Conservation (phyloP, 2,888 invertebrate species). For the Agapostemon virescens region DNA sequence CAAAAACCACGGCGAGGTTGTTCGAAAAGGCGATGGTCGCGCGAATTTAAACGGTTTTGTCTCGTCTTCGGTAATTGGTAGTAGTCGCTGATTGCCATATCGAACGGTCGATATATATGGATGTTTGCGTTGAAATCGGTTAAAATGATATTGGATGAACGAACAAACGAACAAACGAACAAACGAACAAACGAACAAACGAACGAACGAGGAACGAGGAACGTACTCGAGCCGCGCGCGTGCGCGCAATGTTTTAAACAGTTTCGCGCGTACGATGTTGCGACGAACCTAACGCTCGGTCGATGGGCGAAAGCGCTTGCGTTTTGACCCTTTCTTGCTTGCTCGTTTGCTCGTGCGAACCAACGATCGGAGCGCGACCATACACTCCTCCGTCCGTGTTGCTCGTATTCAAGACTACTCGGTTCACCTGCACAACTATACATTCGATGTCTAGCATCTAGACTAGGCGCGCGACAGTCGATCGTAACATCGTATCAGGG, state of each 20-base stretch:
- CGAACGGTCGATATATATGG: too few relatives aligned
- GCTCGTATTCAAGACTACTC: not conserved
- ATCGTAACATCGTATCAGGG: not conserved
- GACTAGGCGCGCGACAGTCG: constrained; percentile 1
- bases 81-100: too few relatives aligned
- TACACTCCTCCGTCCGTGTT: constrained; percentile 1
- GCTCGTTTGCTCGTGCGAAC: not conserved
- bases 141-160: not conserved
- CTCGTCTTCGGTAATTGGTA: not conserved
- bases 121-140: too few relatives aligned
- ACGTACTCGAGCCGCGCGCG: not conserved
- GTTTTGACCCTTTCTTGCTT: constrained; percentile 6
- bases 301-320: constrained; percentile 25
- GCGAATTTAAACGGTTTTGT: too few relatives aligned
- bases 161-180: too few relatives aligned
- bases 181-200: too few relatives aligned
- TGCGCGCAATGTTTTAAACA: not conserved
- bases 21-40: not conserved
- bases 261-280: not conserved
- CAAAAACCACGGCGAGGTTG: not conserved
- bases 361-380: constrained; percentile 12
- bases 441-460: not conserved
- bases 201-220: too few relatives aligned
- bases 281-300: not conserved
- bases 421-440: not conserved